Evolutionary conservation across 1,140 invertebrate genomes (phyloP).

Genomic region (Drosophila ficusphila): DNA sequence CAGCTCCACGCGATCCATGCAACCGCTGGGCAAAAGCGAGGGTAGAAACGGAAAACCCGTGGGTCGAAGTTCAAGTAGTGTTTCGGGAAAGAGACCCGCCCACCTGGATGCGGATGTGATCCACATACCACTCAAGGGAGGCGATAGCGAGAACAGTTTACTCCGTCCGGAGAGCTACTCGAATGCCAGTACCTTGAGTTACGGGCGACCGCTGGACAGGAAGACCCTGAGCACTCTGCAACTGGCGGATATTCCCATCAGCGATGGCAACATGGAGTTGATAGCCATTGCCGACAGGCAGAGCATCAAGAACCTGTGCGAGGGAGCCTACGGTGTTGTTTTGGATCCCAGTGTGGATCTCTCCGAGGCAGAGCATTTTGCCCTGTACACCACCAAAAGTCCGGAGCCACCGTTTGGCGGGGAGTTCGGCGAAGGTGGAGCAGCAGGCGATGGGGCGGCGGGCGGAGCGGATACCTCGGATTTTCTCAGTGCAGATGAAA

Average conservation of each 20-base stretch:
- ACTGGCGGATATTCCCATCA: conserved; percentile 79
- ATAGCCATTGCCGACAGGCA: conserved; percentile 83
- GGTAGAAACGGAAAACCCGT: conserved; percentile 84
- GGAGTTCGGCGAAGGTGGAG: conserved; percentile 89
- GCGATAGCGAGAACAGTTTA: conserved; percentile 74
- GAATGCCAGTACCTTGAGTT: conserved; percentile 71
- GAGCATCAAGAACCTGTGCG: conserved; percentile 79
- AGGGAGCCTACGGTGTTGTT: conserved; percentile 76
- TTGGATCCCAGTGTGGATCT: conserved; percentile 86
- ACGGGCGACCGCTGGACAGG: conserved; percentile 74
- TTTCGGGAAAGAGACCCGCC: conserved; percentile 85
- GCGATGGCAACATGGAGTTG: conserved; percentile 83
- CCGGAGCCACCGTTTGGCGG: conserved; percentile 91
- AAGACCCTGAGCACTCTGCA: conserved; percentile 83
- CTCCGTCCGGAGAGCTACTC: conserved; percentile 75
- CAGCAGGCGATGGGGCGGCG: conserved; percentile 70
- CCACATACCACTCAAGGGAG: conserved; percentile 87
- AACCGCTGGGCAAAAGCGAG: conserved; percentile 48
- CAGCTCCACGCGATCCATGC: conserved; percentile 65
- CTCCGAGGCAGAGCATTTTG: conserved; percentile 94
- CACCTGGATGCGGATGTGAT: conserved; percentile 85
- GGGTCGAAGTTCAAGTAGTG: conserved; percentile 86
- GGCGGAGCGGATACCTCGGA: conserved; percentile 87
- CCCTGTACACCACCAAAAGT: conserved; percentile 92
- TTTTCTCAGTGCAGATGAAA: conserved; percentile 77